Conservation (phyloP, 2,113 vertebrate genomes). For the Hyaena hyaena region DNA sequence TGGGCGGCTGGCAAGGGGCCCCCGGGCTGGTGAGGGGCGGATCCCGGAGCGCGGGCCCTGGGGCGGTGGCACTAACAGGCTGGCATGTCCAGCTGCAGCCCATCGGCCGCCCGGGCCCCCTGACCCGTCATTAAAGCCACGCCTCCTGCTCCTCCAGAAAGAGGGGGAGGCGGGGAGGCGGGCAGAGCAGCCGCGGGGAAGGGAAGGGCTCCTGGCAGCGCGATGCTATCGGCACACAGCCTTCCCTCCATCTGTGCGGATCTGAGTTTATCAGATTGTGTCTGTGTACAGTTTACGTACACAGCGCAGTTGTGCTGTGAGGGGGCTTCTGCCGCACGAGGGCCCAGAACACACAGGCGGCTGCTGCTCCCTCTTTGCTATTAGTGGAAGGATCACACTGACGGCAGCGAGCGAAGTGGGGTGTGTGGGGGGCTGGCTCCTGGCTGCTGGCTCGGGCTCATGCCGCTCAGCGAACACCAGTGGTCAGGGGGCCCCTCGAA, state of each 20-base stretch:
- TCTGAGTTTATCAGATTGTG: not conserved
- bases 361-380: rapidly evolving
- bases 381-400: rapidly evolving
- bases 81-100: slow-evolving; percentile 75
- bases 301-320: rapidly evolving
- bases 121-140: slow-evolving; percentile 79
- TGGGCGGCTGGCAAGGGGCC: slow-evolving; percentile 74
- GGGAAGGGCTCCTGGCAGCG: not conserved
- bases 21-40: slow-evolving; percentile 69
- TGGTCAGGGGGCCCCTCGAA: rapidly evolving
- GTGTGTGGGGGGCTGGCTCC: no score
- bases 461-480: not conserved
- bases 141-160: slow-evolving; percentile 55
- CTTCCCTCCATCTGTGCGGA: not conserved
- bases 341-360: not conserved
- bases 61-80: slow-evolving; percentile 78
- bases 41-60: slow-evolving; percentile 62
- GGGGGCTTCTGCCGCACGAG: rapidly evolving
- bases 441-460: not conserved
- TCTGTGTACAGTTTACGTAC: not conserved
- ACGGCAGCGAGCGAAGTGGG: rapidly evolving
- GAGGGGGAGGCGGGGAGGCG: not conserved
- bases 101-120: slow-evolving; percentile 58
- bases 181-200: not conserved
- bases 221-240: slow-evolving; percentile 47